Evolutionary conservation across 1,140 invertebrate genomes (phyloP), one percentile per base, ranked within the genome.

Genomic region (Epicauta chinensis): DNA sequence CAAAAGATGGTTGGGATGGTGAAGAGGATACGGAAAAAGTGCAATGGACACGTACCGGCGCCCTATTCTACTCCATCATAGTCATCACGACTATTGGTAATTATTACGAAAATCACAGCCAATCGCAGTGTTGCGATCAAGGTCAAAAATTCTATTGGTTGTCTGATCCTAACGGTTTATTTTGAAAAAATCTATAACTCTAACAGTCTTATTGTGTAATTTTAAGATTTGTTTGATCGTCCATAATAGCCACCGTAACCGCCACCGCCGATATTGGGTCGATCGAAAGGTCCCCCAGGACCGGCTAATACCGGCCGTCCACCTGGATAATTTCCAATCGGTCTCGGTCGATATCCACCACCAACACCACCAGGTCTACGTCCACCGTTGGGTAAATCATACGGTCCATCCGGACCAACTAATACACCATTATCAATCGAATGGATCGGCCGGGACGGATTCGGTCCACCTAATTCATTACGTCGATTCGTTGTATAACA

Each of bases 11-110:
- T 3, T 97, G 93, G 87, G 91, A 96, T 69, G 93, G 93, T 36
- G 83, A 81, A 59, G 91, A 95, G 71, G 83, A 85, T 56, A 73
- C 75, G 5, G 74, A 80, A 7, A 80, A 79, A 55, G 81, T 84
- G 42, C 89, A 93, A 65, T 94, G 91, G 91, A 92, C 89, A 1
- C 90, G 93, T 64, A 81, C 86, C 10, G 93, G 93, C 2, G 87
- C 92, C 1, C 79, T 97, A 2, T 94, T 97, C 71, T 98, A 98
- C 73, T 96, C 91, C 51, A 91, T 98, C 60, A 97, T 97, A 61
- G 93, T 97, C 39, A 97, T 97, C 64, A 97, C 93, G 1, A 97
- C 93, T 14, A 97, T 96, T 45, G 93, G 93, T 94, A 68, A 82
- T 80, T 53, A 2, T 3, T 16, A 45, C 42, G 16, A 41, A 5